A percentile compares a stretch with the other conserved stretches of the same genome.
Conservation (phyloP, 1,140 invertebrate species). For the Coptotermes formosanus region DNA sequence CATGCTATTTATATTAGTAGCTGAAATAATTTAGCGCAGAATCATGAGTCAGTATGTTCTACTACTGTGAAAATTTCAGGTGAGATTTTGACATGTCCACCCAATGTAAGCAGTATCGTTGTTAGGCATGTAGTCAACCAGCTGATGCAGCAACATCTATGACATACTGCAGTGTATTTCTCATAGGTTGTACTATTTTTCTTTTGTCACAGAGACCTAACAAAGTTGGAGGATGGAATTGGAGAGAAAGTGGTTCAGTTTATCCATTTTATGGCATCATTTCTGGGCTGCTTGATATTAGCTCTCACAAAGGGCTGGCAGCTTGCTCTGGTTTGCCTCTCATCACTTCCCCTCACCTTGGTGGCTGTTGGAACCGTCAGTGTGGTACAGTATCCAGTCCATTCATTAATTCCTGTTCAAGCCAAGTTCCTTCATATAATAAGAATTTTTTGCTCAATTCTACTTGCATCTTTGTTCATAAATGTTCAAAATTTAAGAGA, state of each 20-base stretch:
- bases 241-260: conserved; percentile 85
- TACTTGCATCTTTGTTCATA: too few species aligned
- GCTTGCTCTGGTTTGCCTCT: conserved; percentile 76
- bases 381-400: conserved; percentile 40
- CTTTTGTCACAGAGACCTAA: conserved; percentile 69
- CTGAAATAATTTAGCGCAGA: too few species aligned
- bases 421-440: too few species aligned
- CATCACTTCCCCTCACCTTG: conserved; percentile 69
- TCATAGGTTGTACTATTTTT: not conserved
- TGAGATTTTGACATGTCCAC: too few species aligned
- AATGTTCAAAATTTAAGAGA: too few species aligned
- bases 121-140: too few species aligned
- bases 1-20: too few species aligned
- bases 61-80: too few species aligned
- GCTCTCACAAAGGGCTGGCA: conserved; percentile 80
- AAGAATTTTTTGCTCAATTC: too few species aligned
- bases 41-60: too few species aligned
- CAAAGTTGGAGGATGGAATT: conserved; percentile 85
- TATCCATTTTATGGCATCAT: conserved; percentile 66
- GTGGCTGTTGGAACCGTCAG: conserved; percentile 59
- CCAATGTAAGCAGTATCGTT: too few species aligned
- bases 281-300: conserved; percentile 68
- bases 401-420: not conserved
- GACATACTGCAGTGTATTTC: not conserved
- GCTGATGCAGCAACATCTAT: not conserved